phyloP scores from a whole-genome alignment of 35 echinoderm and acorn worm genomes.

The Apostichopus japonicus region DNA sequence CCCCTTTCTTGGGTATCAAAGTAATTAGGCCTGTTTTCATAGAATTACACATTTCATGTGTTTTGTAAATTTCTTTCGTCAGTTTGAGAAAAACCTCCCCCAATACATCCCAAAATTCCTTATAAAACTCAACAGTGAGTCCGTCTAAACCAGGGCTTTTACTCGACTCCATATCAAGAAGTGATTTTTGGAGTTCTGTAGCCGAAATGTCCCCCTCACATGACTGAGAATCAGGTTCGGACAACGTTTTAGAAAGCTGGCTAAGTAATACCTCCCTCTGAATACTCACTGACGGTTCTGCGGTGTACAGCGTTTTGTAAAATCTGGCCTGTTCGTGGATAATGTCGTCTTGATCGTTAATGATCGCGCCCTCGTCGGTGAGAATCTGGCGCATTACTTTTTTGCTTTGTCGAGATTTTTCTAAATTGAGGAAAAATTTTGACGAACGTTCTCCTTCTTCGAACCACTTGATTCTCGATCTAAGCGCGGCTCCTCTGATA shows the following conservation, averaged over 20 bases:
- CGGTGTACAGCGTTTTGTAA: background rate
- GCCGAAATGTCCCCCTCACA: background rate
- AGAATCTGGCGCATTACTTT: conserved; percentile 34
- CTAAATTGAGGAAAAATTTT: conserved; percentile 45
- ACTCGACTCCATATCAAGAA: conserved; percentile 19
- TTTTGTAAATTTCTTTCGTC: background rate
- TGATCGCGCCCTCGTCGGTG: background rate
- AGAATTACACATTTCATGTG: background rate
- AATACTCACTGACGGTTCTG: background rate
- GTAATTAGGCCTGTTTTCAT: conserved; percentile 22
- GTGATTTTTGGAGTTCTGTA: background rate
- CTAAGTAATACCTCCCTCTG: background rate
- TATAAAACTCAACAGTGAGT: conserved; percentile 47
- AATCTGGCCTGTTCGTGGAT: background rate
- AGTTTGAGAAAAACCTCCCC: conserved; percentile 11
- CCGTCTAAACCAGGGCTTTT: conserved; percentile 55
- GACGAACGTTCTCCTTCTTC: conserved; percentile 49
- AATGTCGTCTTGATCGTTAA: background rate
- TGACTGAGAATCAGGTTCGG: background rate
- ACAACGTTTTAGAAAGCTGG: background rate
- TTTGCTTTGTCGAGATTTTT: conserved; percentile 27
- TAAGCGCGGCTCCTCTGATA: conserved; percentile 4
- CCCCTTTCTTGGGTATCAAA: conserved; percentile 17
- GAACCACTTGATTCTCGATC: conserved; percentile 45
- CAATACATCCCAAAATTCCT: conserved; percentile 32